Percentiles rank a stretch among this genome's conserved stretches.
These are phyloP conservation scores for Sminthurides aquaticus DNA, from an alignment of 2,888 invertebrate species.

Conservation along the genomic window DNA sequence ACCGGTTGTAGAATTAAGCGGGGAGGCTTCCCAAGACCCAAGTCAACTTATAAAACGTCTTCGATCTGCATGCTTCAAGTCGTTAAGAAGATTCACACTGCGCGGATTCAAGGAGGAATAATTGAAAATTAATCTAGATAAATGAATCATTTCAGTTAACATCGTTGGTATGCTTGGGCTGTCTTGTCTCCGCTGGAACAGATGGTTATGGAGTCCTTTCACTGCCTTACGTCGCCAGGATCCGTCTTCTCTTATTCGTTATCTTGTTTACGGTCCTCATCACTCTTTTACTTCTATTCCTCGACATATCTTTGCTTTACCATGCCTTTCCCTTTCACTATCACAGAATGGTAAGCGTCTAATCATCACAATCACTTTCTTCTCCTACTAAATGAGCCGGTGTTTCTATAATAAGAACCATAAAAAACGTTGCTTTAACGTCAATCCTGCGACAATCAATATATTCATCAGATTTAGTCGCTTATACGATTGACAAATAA, in stretches of 20 bases:
- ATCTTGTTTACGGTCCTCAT: constrained; percentile 66
- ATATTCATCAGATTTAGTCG: too few species aligned
- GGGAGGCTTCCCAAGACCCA: too few species aligned
- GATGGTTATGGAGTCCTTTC: constrained; percentile 68
- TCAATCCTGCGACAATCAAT: too few species aligned
- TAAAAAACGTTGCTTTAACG: too few species aligned
- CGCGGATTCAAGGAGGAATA: too few species aligned
- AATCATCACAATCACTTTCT: background rate
- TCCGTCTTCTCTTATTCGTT: constrained; percentile 70
- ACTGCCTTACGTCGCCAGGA: constrained; percentile 65
- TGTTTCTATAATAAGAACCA: background rate
- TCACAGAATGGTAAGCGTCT: constrained; percentile 63
- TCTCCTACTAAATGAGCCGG: background rate
- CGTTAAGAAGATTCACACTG: too few species aligned
- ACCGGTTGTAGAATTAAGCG: too few species aligned
- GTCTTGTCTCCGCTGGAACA: constrained; percentile 67
- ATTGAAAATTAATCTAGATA: too few species aligned
- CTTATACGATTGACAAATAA: too few species aligned
- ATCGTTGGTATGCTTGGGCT: constrained; percentile 63
- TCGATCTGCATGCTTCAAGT: too few species aligned
- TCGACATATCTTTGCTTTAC: constrained; percentile 69
- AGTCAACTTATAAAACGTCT: too few species aligned
- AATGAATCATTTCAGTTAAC: constrained; percentile 59
- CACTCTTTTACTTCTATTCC: constrained; percentile 66
- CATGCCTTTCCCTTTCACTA: constrained; percentile 72